Base-by-base conservation (phyloP, 2,113 vertebrate genomes). In the Ictidomys tridecemlineatus region DNA sequence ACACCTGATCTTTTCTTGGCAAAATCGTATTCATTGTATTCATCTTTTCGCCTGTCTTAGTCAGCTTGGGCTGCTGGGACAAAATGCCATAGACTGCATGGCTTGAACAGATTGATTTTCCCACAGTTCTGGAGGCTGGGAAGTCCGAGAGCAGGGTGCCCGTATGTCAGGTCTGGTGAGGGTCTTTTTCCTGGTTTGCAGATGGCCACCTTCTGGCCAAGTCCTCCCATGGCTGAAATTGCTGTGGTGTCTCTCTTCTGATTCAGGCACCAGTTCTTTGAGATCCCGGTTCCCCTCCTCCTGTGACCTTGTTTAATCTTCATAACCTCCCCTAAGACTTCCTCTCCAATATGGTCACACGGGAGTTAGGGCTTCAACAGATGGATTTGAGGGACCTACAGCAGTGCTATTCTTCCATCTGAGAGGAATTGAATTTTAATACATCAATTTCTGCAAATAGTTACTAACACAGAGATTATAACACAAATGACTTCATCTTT, bases 401-500 rank as follows among this genome's bases (percentile, higher is more conserved):
- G 45, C 16, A 61, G 30, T 30, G 28, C 24, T 63, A 56, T 28
- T 30, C 37, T 84, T 78, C 28, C 16, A 37, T 84, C 51, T n/a
- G 37, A 87, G 61, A 70, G 74, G 6, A 87, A 18, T 14, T 34
- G n/a, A 94, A 61, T 82, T 69, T 73, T 67, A 77, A 37, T 73
- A 53, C 53, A 28, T 91, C 61, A 67, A 8, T 91, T 87, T 69
- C n/a, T 67, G 2, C 16, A 94, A n/a, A 18, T 76, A 12, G 48
- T 39, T 74, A 53, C 56, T 39, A 74, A 76, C 61, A 77, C 28
- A 70, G 10, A 4, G 14, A 34, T 32, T 24, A 84, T 53, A 51
- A 67, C 67, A 74, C 70, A 91, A 42, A 70, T 42, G 30, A 10
- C 69, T 87, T 91, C 34, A 39, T 53, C 63, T 96, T 74, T 85